A percentile compares a stretch with the other conserved stretches of the same genome.
These are phyloP conservation scores for Gobius niger DNA, from an alignment of 2,113 vertebrate species.

Conservation along the genomic window DNA sequence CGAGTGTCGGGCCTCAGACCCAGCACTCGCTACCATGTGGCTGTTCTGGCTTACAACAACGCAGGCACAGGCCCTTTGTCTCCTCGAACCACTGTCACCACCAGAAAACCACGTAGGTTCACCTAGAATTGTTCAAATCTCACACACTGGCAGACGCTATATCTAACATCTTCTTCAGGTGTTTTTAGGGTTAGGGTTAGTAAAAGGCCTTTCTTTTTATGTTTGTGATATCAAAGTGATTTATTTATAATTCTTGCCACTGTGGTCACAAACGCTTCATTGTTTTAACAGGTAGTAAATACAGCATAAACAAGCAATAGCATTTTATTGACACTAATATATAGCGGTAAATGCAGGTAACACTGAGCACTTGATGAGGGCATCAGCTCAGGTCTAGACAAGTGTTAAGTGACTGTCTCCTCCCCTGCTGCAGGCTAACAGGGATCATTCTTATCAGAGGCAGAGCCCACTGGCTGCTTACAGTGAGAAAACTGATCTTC, in stretches of 20 bases:
- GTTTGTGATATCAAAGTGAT: too few relatives aligned
- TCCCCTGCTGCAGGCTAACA: conserved; percentile 2
- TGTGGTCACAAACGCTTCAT: too few relatives aligned
- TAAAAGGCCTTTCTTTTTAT: too few relatives aligned
- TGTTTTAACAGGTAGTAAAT: too few relatives aligned
- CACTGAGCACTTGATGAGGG: not conserved
- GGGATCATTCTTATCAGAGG: conserved; percentile 5
- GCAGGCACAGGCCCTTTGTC: conserved; percentile 92
- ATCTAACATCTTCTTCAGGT: not conserved
- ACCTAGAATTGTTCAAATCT: not conserved
- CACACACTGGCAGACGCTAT: not conserved
- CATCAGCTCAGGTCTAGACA: not conserved
- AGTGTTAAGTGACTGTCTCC: conserved; percentile 5
- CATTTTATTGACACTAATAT: not conserved
- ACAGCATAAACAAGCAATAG: too few relatives aligned
- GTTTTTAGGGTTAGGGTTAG: too few relatives aligned
- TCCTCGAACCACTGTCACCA: conserved; percentile 81
- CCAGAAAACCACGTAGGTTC: conserved; percentile 87
- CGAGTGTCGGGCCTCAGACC: conserved; percentile 83
- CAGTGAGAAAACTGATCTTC: not conserved
- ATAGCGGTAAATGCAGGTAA: not conserved
- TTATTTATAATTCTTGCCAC: too few relatives aligned
- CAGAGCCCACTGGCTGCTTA: not conserved
- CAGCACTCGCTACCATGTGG: conserved; percentile 90
- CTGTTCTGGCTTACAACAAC: conserved; percentile 91